Conservation (phyloP, 1,140 invertebrate genomes). For the Gyrodactylus bullatarudis region DNA sequence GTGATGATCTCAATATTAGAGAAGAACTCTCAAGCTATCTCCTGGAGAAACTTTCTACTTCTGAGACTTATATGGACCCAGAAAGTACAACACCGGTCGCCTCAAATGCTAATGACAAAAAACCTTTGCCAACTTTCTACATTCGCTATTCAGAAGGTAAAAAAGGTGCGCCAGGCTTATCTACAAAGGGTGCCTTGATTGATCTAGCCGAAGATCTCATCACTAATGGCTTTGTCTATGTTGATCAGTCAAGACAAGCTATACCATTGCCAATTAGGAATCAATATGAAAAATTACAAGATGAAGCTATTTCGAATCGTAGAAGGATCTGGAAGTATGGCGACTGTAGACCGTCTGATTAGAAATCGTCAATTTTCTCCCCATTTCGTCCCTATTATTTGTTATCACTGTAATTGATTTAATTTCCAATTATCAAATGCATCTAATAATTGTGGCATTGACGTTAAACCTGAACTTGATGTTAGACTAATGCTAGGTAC, state of each 20-base stretch:
- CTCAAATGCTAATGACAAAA: background rate
- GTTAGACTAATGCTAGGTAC: too few relatives aligned
- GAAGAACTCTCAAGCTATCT: background rate
- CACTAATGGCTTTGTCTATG: slow-evolving; percentile 2
- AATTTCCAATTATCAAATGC: too few relatives aligned
- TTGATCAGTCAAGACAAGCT: background rate
- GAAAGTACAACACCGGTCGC: background rate
- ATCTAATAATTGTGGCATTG: too few relatives aligned
- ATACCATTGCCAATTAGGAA: background rate
- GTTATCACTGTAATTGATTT: too few relatives aligned
- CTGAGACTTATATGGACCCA: background rate
- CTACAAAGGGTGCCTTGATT: background rate
- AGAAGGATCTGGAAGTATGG: slow-evolving; percentile 1
- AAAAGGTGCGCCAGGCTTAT: background rate
- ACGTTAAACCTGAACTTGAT: too few relatives aligned
- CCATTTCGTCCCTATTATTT: too few relatives aligned
- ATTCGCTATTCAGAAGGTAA: background rate
- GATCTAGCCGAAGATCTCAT: background rate
- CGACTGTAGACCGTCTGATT: background rate
- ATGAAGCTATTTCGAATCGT: background rate
- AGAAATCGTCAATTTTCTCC: background rate
- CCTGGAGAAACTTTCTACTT: background rate
- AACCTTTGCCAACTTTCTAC: background rate
- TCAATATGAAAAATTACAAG: background rate
- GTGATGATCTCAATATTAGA: background rate